A percentile compares a stretch with the other conserved stretches of the same genome.
phyloP scores from a whole-genome alignment of 2,113 vertebrate species.

The Neogale vison region DNA sequence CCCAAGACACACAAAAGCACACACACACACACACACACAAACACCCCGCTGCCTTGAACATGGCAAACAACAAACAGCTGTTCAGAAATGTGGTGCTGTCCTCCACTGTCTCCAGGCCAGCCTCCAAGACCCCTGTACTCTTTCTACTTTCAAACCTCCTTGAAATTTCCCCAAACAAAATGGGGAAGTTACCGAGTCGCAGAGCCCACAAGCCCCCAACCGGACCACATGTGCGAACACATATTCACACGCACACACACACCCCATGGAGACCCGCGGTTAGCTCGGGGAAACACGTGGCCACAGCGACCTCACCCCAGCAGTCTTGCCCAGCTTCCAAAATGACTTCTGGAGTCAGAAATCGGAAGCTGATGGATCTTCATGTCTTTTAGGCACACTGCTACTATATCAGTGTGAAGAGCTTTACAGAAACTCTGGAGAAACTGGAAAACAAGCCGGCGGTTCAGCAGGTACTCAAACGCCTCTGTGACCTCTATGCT shows the following conservation, averaged over 20 bases:
- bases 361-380: background rate
- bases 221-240: rapidly evolving
- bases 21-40: too few species aligned
- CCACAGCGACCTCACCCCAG: background rate
- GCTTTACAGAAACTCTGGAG: slow-evolving; percentile 80
- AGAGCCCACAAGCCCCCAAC: background rate
- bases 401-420: slow-evolving; percentile 84
- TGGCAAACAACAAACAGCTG: background rate
- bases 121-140: background rate
- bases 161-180: background rate
- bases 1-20: background rate
- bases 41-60: background rate
- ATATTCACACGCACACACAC: background rate
- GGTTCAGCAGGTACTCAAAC: slow-evolving; percentile 82
- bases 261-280: background rate
- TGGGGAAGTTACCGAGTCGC: background rate
- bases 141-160: background rate
- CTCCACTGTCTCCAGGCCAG: background rate
- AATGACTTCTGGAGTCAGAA: background rate
- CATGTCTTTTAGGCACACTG: slow-evolving; percentile 84
- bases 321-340: background rate
- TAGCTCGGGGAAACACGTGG: background rate
- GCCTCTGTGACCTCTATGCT: slow-evolving; percentile 86
- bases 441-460: slow-evolving; percentile 75
- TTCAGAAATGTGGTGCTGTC: background rate